phyloP scores from a whole-genome alignment of 2,113 vertebrate species.

The Hippocampus abdominalis region DNA sequence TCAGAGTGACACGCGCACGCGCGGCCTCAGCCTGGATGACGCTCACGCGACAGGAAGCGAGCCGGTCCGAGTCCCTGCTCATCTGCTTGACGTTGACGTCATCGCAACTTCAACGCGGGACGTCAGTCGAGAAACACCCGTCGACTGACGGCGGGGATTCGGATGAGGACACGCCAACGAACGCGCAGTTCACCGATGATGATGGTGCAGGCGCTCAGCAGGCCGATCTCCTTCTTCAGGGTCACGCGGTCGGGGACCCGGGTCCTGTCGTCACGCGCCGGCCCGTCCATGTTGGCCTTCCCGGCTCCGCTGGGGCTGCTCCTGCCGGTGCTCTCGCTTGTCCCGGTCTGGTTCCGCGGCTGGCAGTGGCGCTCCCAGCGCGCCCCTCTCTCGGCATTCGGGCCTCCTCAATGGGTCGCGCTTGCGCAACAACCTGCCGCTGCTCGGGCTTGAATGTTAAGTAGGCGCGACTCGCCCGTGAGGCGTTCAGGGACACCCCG shows the following conservation, averaged over 20 bases:
- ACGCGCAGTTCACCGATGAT: constrained; percentile 78
- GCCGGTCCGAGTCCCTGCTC: neutral
- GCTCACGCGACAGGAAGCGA: neutral
- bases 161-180: neutral
- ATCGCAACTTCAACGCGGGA: neutral
- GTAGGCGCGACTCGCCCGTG: constrained; percentile 44
- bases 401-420: constrained; percentile 66
- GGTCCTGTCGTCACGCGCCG: constrained; percentile 28
- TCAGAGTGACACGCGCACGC: neutral
- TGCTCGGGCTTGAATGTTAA: constrained; percentile 73
- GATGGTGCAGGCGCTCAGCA: constrained; percentile 84
- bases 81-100: too few relatives aligned
- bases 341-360: neutral
- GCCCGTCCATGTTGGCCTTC: constrained; percentile 70
- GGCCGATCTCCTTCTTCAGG: constrained; percentile 84
- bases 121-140: neutral
- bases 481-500: constrained; percentile 47
- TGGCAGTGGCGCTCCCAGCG: constrained; percentile 22
- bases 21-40: constrained; percentile 1
- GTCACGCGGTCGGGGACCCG: constrained; percentile 73
- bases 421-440: constrained; percentile 71
- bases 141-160: neutral
- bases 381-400: constrained; percentile 65
- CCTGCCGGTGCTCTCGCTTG: constrained; percentile 29
- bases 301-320: constrained; percentile 34